Evolutionary conservation across 2,113 vertebrate genomes (phyloP).

Genomic region (Scophthalmus maximus): DNA sequence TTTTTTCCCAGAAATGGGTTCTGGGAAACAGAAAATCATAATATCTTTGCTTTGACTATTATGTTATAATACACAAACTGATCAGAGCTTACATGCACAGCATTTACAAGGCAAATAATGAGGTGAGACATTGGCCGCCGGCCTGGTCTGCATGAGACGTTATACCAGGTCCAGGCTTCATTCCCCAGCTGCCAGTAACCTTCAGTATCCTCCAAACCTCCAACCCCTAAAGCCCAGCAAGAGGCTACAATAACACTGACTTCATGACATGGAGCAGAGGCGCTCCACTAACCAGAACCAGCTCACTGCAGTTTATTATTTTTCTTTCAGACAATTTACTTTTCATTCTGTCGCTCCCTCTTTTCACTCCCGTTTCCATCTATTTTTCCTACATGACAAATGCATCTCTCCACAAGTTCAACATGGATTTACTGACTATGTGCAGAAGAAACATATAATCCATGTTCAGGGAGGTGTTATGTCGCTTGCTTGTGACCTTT

Average conservation of each 20-base stretch:
- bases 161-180: conserved; percentile 15
- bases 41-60: not conserved
- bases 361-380: not conserved
- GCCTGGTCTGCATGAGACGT: not conserved
- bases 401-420: not conserved
- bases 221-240: conserved; percentile 14
- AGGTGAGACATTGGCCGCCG: not conserved
- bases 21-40: not conserved
- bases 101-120: conserved; percentile 3
- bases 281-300: conserved; percentile 36
- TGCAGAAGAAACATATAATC: not conserved
- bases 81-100: not conserved
- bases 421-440: not conserved
- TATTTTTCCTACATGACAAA: not conserved
- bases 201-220: conserved; percentile 4
- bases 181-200: conserved; percentile 23
- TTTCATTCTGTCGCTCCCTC: conserved; percentile 23
- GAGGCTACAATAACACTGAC: conserved; percentile 44
- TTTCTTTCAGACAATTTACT: conserved; percentile 18
- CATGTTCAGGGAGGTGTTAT: not conserved
- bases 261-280: conserved; percentile 25
- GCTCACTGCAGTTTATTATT: conserved; percentile 27
- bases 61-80: not conserved
- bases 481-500: not conserved
- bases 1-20: not conserved